These are phyloP conservation scores for Lepidochitona cinerea DNA, from an alignment of 2,888 invertebrate species.

Conservation along the genomic window DNA sequence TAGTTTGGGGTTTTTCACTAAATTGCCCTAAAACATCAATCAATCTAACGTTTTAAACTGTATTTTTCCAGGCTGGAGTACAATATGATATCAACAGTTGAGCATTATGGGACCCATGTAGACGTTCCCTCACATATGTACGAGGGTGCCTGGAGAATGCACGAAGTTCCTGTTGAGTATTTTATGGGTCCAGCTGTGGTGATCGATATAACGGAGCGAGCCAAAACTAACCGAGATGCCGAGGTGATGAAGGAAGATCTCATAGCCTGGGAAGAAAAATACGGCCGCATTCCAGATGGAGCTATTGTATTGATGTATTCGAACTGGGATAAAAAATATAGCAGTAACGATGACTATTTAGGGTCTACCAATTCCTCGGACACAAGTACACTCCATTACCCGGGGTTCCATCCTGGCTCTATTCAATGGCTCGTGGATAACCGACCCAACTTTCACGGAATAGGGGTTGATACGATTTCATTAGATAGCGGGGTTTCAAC, in stretches of 20 bases:
- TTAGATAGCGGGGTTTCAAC: conserved; percentile 75
- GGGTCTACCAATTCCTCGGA: conserved; percentile 32
- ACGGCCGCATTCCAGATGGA: conserved; percentile 70
- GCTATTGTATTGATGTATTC: conserved; percentile 72
- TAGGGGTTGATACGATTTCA: conserved; percentile 79
- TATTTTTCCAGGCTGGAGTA: conserved; percentile 73
- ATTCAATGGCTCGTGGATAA: conserved; percentile 76
- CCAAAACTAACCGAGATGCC: conserved; percentile 38
- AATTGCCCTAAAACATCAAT: too few relatives aligned
- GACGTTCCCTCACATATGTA: conserved; percentile 78
- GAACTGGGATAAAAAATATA: conserved; percentile 68
- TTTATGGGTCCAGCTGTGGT: conserved; percentile 70
- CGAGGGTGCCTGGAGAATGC: conserved; percentile 72
- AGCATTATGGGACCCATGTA: conserved; percentile 78
- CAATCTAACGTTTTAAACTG: too few relatives aligned
- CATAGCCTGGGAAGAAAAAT: conserved; percentile 68
- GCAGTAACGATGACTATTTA: conserved; percentile 46
- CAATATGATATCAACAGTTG: conserved; percentile 74
- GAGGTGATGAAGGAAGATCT: conserved; percentile 65
- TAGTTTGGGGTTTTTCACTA: too few relatives aligned
- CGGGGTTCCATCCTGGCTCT: conserved; percentile 74
- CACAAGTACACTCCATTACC: conserved; percentile 49
- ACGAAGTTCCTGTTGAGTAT: conserved; percentile 72
- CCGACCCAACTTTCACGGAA: conserved; percentile 72
- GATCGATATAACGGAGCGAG: conserved; percentile 49